Evolutionary conservation across 2,888 invertebrate genomes (phyloP).

Genomic region (Quadriops clusia): DNA sequence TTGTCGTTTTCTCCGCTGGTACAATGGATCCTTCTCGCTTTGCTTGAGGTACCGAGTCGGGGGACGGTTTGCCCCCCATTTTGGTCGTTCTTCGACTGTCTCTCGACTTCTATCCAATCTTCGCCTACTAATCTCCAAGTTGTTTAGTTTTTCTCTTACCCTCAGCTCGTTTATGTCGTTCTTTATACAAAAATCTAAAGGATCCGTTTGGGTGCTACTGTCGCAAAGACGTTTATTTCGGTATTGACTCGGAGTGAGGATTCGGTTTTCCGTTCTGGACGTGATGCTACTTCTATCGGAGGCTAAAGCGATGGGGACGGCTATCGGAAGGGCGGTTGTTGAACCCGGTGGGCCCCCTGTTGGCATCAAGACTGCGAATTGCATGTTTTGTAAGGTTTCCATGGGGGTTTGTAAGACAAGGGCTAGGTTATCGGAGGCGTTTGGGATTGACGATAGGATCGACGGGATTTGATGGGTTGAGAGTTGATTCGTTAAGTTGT

Average conservation of each 20-base stretch:
- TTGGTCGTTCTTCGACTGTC: slow-evolving; percentile 52
- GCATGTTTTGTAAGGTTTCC: slow-evolving; percentile 40
- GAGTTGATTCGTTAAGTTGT: too few relatives aligned
- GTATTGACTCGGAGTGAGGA: slow-evolving; percentile 48
- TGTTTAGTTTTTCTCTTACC: slow-evolving; percentile 32
- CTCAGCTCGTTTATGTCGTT: slow-evolving; percentile 24
- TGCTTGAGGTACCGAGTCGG: slow-evolving; percentile 77
- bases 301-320: slow-evolving; percentile 24
- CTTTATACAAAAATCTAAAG: slow-evolving; percentile 14
- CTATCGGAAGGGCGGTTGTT: slow-evolving; percentile 25
- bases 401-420: slow-evolving; percentile 35
- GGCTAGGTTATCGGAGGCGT: slow-evolving; percentile 28
- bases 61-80: slow-evolving; percentile 68
- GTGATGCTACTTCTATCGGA: slow-evolving; percentile 20
- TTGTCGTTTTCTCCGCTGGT: slow-evolving; percentile 57
- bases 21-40: slow-evolving; percentile 81
- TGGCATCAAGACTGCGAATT: slow-evolving; percentile 49
- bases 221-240: slow-evolving; percentile 42
- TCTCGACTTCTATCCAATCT: slow-evolving; percentile 45
- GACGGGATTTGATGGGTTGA: slow-evolving; percentile 10
- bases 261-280: slow-evolving; percentile 37
- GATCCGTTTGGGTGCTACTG: slow-evolving; percentile 58
- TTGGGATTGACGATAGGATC: too few relatives aligned
- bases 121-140: slow-evolving; percentile 42
- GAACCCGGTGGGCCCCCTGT: slow-evolving; percentile 24